These are phyloP conservation scores for Oreonectes daqikongensis DNA, from an alignment of 2,797 vertebrate genomes.

Conservation along the genomic window DNA sequence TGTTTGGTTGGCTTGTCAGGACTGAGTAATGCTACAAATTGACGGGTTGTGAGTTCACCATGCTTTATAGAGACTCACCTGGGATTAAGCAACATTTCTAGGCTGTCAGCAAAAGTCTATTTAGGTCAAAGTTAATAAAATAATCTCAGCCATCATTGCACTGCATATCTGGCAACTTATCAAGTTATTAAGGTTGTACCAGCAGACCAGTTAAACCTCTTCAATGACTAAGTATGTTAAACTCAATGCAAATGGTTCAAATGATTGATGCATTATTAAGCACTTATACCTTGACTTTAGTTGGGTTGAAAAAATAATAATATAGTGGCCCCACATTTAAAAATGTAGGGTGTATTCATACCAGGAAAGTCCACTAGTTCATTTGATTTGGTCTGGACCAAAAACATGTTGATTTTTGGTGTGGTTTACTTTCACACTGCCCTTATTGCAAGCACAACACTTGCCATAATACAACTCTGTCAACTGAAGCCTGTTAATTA, in stretches of 20 bases:
- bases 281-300: too few species aligned
- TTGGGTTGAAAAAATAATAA: too few species aligned
- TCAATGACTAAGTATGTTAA: conserved; percentile 19
- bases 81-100: conserved; percentile 77
- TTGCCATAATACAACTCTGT: too few species aligned
- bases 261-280: background rate
- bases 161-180: conserved; percentile 83
- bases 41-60: conserved; percentile 54
- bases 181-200: conserved; percentile 84
- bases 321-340: too few species aligned
- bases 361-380: too few species aligned
- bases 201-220: conserved; percentile 27
- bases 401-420: too few species aligned
- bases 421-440: too few species aligned
- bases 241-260: background rate
- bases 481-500: too few species aligned
- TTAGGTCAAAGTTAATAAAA: conserved; percentile 82
- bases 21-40: conserved; percentile 70
- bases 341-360: too few species aligned
- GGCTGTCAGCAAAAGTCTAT: conserved; percentile 81
- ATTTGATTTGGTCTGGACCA: too few species aligned
- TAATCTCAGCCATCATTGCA: conserved; percentile 77
- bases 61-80: conserved; percentile 77
- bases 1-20: conserved; percentile 67
- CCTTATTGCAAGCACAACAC: too few species aligned